phyloP scores from a whole-genome alignment of 2,113 vertebrate genomes.

The Calyptommatus sinebrachiatus region DNA sequence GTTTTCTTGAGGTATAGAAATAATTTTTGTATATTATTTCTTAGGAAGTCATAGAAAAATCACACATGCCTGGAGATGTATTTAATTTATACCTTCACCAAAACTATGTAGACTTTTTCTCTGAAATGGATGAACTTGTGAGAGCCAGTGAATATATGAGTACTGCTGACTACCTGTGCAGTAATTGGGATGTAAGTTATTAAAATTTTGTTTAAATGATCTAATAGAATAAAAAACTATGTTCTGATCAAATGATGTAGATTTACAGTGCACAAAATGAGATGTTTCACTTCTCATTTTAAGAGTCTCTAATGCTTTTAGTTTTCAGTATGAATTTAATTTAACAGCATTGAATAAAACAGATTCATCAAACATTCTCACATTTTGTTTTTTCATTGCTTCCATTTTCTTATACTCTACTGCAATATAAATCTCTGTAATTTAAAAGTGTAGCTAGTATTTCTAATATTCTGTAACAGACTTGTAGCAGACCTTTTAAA shows the following conservation, averaged over 20 bases:
- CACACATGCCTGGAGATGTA: conserved; percentile 85
- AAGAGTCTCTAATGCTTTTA: too few species aligned
- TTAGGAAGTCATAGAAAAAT: conserved; percentile 88
- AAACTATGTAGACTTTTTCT: conserved; percentile 93
- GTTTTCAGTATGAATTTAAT: too few species aligned
- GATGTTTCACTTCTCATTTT: too few species aligned
- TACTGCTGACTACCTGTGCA: conserved; percentile 84
- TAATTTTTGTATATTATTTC: conserved; percentile 13
- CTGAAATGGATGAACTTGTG: conserved; percentile 83
- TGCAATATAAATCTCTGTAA: too few species aligned
- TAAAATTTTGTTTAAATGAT: neutral
- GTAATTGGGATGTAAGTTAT: conserved; percentile 87
- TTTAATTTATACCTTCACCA: conserved; percentile 97
- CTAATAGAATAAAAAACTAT: neutral
- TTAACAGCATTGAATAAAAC: too few species aligned
- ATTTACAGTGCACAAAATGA: too few species aligned
- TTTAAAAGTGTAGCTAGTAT: too few species aligned
- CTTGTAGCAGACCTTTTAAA: neutral
- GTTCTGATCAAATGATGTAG: too few species aligned
- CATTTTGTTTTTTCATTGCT: too few species aligned
- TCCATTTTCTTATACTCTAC: too few species aligned
- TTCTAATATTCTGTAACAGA: neutral
- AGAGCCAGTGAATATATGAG: conserved; percentile 91
- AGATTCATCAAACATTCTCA: too few species aligned
- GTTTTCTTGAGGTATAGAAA: neutral